Evolutionary conservation across 2,888 invertebrate species (phyloP).

Genomic region (Hanleya hanleyi): DNA sequence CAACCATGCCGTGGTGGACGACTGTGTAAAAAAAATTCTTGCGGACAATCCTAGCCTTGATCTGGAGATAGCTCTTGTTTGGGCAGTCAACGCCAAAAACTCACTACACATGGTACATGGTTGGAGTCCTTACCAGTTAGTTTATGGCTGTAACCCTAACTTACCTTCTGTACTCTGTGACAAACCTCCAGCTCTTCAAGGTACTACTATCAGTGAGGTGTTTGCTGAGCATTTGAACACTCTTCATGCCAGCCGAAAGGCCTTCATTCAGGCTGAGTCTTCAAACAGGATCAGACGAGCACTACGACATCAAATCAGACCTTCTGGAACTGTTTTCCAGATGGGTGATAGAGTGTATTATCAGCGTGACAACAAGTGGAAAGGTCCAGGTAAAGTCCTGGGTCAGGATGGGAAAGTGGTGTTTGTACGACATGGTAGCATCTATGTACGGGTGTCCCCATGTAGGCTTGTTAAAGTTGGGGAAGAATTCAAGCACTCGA

Average conservation of each 20-base stretch:
- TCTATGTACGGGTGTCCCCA: too few relatives aligned
- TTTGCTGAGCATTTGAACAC: slow-evolving; percentile 34
- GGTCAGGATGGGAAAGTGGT: too few relatives aligned
- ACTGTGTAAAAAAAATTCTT: slow-evolving; percentile 7
- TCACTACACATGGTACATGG: slow-evolving; percentile 15
- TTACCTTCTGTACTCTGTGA: slow-evolving; percentile 19
- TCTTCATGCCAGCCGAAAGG: slow-evolving; percentile 23
- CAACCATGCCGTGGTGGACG: slow-evolving; percentile 18
- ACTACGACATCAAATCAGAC: slow-evolving; percentile 24
- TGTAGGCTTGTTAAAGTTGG: too few relatives aligned
- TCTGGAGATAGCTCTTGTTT: slow-evolving; percentile 11
- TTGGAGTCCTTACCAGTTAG: slow-evolving; percentile 21
- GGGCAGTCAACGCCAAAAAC: slow-evolving; percentile 14
- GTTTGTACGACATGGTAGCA: too few relatives aligned
- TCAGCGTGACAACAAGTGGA: too few relatives aligned
- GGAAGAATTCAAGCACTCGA: too few relatives aligned
- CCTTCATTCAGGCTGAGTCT: slow-evolving; percentile 23
- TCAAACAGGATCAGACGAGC: slow-evolving; percentile 26
- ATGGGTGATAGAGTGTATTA: too few relatives aligned
- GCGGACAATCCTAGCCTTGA: not conserved
- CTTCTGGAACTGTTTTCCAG: too few relatives aligned
- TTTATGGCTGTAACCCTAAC: slow-evolving; percentile 25
- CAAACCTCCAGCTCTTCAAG: slow-evolving; percentile 17
- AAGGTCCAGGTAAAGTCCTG: too few relatives aligned
- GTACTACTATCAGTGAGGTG: slow-evolving; percentile 17